Base-by-base conservation (phyloP, 2,113 vertebrate genomes). In the Pseudonaja textilis region DNA sequence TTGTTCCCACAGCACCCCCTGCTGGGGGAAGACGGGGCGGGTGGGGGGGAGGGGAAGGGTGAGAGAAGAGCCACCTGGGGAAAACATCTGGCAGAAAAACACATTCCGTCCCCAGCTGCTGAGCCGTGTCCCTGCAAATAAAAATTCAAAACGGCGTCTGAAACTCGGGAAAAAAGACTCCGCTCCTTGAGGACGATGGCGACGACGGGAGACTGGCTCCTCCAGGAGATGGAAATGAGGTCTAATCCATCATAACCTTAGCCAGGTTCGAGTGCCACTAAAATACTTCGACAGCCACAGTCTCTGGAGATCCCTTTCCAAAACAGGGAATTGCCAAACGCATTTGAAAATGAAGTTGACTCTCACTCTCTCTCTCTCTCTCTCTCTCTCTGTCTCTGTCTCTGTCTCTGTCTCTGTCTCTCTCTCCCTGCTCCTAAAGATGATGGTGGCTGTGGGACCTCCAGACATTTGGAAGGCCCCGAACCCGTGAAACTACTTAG, bases 401-500 rank as follows among this genome's bases (percentile, higher is more conserved):
- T 50, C 69, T 34, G 34, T 20, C 45, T 45, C 5, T 45, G 4
- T 16, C 29, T 34, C n/a, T 34, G 16, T 20, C 18, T 47, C 47
- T 47, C 47, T 47, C 69, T 34, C 6, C 45, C n/a, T n/a, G 45
- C 74, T 20, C 74, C 34, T 42, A 81, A 8, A 42, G 74, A 81
- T 8, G 74, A 34, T 20, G 18, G 1, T 20, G 18, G 3, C 3
- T 1, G 74, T 8, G 18, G 74, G 20, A 18, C 69, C 16, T 52
- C 34, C 34, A 39, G 69, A 20, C 16, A 9, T 81, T 81, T 42
- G 34, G 74, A 81, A 16, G 74, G 74, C 74, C 9, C 74, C 34
- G 1, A 81, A 10, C 34, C 0, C 1, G 34, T 0, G 2, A 74
- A 34, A 20, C 69, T 20, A 3, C n/a, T 34, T 9, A 22, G 74